Base-by-base conservation (phyloP, 2,888 invertebrate species). In the Clepsis dumicolana region DNA sequence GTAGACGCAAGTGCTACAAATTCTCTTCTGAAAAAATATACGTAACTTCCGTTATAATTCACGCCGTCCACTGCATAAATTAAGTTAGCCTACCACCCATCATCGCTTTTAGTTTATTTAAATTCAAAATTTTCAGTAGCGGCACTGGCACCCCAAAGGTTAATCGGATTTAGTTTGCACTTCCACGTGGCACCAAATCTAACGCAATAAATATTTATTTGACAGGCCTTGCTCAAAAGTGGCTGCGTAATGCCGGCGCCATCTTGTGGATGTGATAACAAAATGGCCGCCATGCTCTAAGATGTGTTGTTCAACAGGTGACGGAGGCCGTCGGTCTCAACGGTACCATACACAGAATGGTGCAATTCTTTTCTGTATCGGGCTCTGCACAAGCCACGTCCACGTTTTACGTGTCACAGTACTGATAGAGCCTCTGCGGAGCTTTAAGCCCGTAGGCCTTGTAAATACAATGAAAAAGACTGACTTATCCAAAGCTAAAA, bases 331-430 rank as follows among this genome's bases (percentile, higher is more conserved):
- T 94, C 89, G 94, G 94, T 89, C 94, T 93, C 89, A 94, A 94
- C 94, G 94, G 94, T 89, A 94, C 94, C 90, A 94, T 94, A 86
- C 94, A 94, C 93, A 93, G 94, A 91, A 92, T 95, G 94, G 94
- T 94, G 86, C 94, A 94, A 82, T 94, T 94, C 94, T 94, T 95
- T 94, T 94, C 94, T 84, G 92, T 94, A 86, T 91, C 93, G 87
- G 94, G 94, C 91, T 94, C 94, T 82, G 89, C 94, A 84, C 94
- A 94, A 89, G 94, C 94, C 93, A 94, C 94, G 73, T 94, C 95
- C 84, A 94, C 94, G 88, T 95, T 95, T 94, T 95, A 95, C 91
- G 94, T 95, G 86, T 94, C 94, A 84, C 94, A 94, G 86, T 94
- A 94, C 88, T 94, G 92, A 94, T 83, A 83, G 77, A 82, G 80